Evolutionary conservation across 2,797 vertebrate genomes (phyloP), one percentile per base, ranked within the genome.

Genomic region (Scomberomorus guttatus): DNA sequence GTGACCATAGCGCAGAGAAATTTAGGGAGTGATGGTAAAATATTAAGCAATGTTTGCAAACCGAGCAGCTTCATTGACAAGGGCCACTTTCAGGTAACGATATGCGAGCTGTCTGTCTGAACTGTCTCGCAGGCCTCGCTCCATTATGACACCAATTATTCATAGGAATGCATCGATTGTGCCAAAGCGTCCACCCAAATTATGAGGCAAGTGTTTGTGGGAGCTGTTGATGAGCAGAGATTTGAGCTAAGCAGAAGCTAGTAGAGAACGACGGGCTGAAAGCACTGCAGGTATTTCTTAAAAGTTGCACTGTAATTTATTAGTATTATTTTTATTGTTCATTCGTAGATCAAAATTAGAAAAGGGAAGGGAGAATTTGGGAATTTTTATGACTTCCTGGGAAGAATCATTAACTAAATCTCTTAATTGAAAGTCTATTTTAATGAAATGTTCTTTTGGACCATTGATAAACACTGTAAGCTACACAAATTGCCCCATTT

Each of bases 271-370:
- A 75, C 10, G 51, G 82, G 86, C 73, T 42, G 55, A 65, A 54
- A 56, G 64, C 72, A 79, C 84, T 63, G 75, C 81, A 81, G 76
- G 82, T 86, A 75, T 92, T 90, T 92, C 83, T 76, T 72, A 79
- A 55, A 18, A 92, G 91, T 91, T 94, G 93, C 93, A 95, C 93
- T 95, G 93, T 94, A 94, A 95, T 94, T 94, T 95, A 95, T 92
- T 93, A 81, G 73, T 87, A 79, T 85, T 88, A 78, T 87, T 93
- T 85, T 69, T 90, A 85, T 88, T 87, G 68, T 86, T 90, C 51
- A 81, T 80, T 83, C 58, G 68, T 75, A 72, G 71, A 86, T 85
- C 51, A 81, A 75, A 81, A 63, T 79, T 76, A 46, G 60, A 57
- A 69, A 70, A 81, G 46, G 24, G 58, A 75, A 60, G 63, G 75